Evolutionary conservation across 2,113 vertebrate species (phyloP).

Genomic region (Andinoacara biseriatus): DNA sequence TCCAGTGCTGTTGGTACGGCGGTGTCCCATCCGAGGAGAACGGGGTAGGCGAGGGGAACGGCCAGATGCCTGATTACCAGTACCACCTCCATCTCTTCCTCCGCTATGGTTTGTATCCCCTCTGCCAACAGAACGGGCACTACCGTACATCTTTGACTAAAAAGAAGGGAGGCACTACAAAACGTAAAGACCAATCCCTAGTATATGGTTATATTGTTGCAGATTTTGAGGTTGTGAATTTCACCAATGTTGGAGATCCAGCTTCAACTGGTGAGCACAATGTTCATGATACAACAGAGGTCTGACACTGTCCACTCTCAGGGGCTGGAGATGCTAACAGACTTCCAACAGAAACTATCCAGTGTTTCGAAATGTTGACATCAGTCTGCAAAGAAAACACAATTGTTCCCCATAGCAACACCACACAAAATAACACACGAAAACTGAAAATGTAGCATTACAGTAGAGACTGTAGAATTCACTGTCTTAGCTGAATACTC

Average conservation of each 20-base stretch:
- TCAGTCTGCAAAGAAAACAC: constrained; percentile 59
- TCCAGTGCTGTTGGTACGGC: constrained; percentile 96
- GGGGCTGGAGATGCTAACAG: not conserved
- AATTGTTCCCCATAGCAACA: not conserved
- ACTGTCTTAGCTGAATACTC: not conserved
- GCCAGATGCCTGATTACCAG: constrained; percentile 88
- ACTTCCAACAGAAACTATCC: constrained; percentile 19
- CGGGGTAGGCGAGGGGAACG: constrained; percentile 94
- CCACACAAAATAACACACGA: not conserved
- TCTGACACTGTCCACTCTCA: constrained; percentile 17
- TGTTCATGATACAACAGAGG: constrained; percentile 43
- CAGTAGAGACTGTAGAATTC: not conserved
- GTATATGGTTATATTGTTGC: not conserved
- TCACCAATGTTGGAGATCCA: not conserved
- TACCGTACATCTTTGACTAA: constrained; percentile 89
- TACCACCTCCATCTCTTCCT: constrained; percentile 75
- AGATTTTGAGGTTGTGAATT: not conserved
- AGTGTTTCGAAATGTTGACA: constrained; percentile 18
- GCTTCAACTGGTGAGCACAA: constrained; percentile 46
- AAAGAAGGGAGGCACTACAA: not conserved
- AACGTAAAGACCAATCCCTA: not conserved
- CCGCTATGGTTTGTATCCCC: constrained; percentile 84
- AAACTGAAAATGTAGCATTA: not conserved
- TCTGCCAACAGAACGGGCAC: constrained; percentile 93
- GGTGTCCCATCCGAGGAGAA: constrained; percentile 94